Evolutionary conservation across 64 coral and sea anemone species (phyloP), one percentile per base, ranked within the genome.

Genomic region (Cladopsammia gracilis): DNA sequence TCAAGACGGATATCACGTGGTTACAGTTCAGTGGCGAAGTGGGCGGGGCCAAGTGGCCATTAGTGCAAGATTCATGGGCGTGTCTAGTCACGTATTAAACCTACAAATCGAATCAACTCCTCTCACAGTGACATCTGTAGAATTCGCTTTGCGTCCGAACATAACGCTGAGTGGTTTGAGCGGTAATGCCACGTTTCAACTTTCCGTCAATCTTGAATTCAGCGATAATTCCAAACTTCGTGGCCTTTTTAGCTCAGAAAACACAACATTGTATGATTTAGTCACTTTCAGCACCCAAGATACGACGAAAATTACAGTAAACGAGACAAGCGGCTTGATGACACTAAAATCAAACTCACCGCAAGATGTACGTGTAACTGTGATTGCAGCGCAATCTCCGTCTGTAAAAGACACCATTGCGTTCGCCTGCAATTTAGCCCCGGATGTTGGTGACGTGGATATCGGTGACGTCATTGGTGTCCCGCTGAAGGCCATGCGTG

Each of bases 361-460:
- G 18, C 13, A 73, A 25, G 57, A 58, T 43, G 90, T 92, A n/a
- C 73, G 8, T 1, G 90, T 92, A 12, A 86, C 71, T 42, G 90
- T 92, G 14, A 59, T 7, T 85, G 16, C 45, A 76, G 22, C 68
- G 59, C 46, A 26, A 48, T 76, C 52, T 75, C 71, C 25, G 5
- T 79, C 71, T 7, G 19, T 44, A 10, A 76, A 51, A 19, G 79
- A 92, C 64, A 76, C 80, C 3, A 13, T 92, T n/a, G 56, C 16
- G 25, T 85, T 92, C 6, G 24, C 81, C 20, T 92, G 81, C 49
- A 92, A 92, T 76, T 86, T 92, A 51, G 70, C 72, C 51, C 90
- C 90, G 25, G 80, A 92, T 61, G 58, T 92, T n/a, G 90, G 90
- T 53, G 90, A 86, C 52, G 64, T 92, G 20, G 90, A 92, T 20